Evolutionary conservation across 2,888 invertebrate species (phyloP).

Genomic region (Pristionchus entomophagus): DNA sequence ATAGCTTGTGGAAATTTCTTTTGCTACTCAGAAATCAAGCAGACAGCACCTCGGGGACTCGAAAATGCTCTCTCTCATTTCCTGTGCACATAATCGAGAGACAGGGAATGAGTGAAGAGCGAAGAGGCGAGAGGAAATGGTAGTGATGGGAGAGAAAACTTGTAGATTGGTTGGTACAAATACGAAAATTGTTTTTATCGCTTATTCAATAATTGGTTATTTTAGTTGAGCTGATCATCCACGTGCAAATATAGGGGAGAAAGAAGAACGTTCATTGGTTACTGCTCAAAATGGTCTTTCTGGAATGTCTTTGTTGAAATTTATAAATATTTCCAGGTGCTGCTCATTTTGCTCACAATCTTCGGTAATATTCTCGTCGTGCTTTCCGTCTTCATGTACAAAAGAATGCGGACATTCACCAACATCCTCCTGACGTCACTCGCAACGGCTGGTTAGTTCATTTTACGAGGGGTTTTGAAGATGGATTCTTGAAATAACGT

Average conservation of each 20-base stretch:
- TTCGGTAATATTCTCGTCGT: conserved; percentile 77
- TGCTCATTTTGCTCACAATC: conserved; percentile 73
- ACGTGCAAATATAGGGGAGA: no score
- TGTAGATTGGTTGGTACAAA: not conserved
- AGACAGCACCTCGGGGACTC: not conserved
- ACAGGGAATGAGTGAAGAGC: not conserved
- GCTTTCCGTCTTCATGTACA: conserved; percentile 76
- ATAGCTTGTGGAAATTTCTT: not conserved
- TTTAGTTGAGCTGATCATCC: no score
- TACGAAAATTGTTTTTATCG: not conserved
- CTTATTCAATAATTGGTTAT: not conserved
- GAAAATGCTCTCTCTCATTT: conserved; percentile 10
- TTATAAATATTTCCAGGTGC: conserved; percentile 58
- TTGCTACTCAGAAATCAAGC: not conserved
- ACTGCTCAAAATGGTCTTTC: no score
- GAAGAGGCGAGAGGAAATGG: not conserved
- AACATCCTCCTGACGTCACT: conserved; percentile 77
- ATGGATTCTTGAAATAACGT: no score
- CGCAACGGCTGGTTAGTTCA: conserved; percentile 75
- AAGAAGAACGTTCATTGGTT: no score
- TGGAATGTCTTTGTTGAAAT: no score
- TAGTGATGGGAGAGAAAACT: not conserved
- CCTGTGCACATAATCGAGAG: conserved; percentile 38
- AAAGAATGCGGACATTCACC: conserved; percentile 77
- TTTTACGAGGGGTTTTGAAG: no score